These are phyloP conservation scores for Zonotrichia albicollis DNA, from an alignment of 2,797 vertebrate species.

Conservation along the genomic window DNA sequence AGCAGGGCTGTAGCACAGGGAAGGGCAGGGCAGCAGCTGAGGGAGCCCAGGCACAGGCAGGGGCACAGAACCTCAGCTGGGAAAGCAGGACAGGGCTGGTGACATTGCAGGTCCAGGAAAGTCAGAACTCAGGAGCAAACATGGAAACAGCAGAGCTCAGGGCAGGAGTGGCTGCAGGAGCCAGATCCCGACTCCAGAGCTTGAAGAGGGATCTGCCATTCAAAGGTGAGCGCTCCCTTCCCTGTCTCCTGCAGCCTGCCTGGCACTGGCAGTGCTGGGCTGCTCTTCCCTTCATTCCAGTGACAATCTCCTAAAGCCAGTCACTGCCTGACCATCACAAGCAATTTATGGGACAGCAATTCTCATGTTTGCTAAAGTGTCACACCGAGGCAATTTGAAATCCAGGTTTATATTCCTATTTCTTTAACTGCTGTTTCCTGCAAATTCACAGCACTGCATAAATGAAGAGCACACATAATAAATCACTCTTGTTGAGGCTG, in stretches of 20 bases:
- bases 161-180: neutral
- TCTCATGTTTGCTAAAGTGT: neutral
- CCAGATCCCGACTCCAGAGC: neutral
- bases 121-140: neutral
- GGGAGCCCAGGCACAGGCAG: neutral
- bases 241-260: neutral
- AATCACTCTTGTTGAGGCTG: neutral
- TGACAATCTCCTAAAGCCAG: neutral
- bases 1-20: neutral
- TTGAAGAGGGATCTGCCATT: neutral
- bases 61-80: neutral
- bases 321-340: neutral
- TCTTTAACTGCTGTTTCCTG: conserved; percentile 23
- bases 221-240: neutral
- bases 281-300: neutral
- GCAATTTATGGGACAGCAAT: neutral
- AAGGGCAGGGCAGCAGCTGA: neutral
- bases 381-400: conserved; percentile 5
- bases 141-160: neutral
- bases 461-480: neutral
- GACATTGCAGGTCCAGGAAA: neutral
- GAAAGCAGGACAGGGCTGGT: neutral
- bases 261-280: neutral
- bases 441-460: neutral
- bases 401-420: neutral